Evolutionary conservation across 2,888 invertebrate genomes (phyloP).

Genomic region (Microctonus aethiopoides): DNA sequence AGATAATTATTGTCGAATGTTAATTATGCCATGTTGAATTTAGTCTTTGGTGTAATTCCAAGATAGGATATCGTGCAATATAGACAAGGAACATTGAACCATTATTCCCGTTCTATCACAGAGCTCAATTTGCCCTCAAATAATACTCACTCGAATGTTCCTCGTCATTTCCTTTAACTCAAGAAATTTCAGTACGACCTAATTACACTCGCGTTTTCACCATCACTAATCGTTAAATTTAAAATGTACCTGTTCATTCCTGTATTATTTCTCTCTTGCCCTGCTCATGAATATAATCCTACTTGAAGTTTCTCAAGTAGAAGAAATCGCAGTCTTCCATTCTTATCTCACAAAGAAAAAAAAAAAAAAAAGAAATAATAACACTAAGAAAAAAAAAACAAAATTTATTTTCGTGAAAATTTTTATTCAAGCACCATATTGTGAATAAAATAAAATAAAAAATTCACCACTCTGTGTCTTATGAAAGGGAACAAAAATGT

Average conservation of each 20-base stretch:
- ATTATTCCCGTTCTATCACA: constrained; percentile 24
- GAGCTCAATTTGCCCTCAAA: constrained; percentile 17
- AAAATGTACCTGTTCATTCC: constrained; percentile 28
- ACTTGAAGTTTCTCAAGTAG: neutral
- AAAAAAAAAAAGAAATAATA: too few relatives aligned
- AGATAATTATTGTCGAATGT: neutral
- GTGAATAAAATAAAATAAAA: neutral
- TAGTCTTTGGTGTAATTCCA: neutral
- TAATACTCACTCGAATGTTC: constrained; percentile 1
- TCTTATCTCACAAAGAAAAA: neutral
- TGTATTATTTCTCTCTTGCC: neutral
- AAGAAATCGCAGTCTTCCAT: neutral
- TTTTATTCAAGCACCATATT: neutral
- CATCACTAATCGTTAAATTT: constrained; percentile 42
- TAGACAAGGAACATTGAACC: neutral
- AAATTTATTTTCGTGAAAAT: neutral
- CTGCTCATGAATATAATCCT: neutral
- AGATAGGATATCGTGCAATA: neutral
- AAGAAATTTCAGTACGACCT: constrained; percentile 54
- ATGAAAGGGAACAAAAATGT: too few relatives aligned
- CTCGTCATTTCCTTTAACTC: constrained; percentile 49
- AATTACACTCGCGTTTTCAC: constrained; percentile 46
- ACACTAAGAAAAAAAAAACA: neutral
- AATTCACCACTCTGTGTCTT: too few relatives aligned
- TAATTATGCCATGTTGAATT: neutral